Evolutionary conservation across 2,888 invertebrate species (phyloP).

Genomic region (Spodoptera exigua): DNA sequence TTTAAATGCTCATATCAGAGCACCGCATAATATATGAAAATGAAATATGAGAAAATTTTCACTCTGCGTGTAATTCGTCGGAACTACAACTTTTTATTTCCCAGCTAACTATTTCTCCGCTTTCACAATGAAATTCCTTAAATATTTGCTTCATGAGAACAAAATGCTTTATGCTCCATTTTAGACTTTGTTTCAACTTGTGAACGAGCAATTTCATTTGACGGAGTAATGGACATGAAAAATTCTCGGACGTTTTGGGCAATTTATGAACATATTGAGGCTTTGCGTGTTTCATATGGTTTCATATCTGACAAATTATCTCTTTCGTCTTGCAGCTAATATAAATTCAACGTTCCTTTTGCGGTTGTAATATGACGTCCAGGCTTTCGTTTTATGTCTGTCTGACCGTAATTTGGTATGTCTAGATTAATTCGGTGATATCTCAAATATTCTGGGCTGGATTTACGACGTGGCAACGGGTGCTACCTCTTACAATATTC

Average conservation of each 20-base stretch:
- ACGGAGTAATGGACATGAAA: constrained; percentile 29
- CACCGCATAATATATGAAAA: constrained; percentile 36
- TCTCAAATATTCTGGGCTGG: constrained; percentile 39
- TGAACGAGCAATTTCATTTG: constrained; percentile 36
- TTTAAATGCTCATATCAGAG: constrained; percentile 40
- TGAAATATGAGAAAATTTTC: constrained; percentile 36
- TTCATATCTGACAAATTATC: constrained; percentile 51
- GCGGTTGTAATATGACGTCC: constrained; percentile 10
- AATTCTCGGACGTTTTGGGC: constrained; percentile 36
- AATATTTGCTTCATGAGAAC: constrained; percentile 41
- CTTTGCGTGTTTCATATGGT: constrained; percentile 41
- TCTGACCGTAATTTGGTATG: constrained; percentile 49
- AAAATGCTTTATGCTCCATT: constrained; percentile 29
- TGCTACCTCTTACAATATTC: constrained; percentile 37
- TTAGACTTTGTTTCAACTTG: constrained; percentile 40
- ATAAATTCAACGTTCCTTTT: constrained; percentile 30
- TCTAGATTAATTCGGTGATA: constrained; percentile 50
- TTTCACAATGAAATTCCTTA: constrained; percentile 50
- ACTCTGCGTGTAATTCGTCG: constrained; percentile 45
- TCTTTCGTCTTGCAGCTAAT: constrained; percentile 23
- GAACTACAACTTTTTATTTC: constrained; percentile 55
- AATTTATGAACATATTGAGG: constrained; percentile 55
- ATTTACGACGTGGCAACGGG: constrained; percentile 37
- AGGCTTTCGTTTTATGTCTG: constrained; percentile 27
- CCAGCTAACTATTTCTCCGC: constrained; percentile 45